Evolutionary conservation across 2,113 vertebrate genomes (phyloP).

Genomic region (Zapus hudsonius): DNA sequence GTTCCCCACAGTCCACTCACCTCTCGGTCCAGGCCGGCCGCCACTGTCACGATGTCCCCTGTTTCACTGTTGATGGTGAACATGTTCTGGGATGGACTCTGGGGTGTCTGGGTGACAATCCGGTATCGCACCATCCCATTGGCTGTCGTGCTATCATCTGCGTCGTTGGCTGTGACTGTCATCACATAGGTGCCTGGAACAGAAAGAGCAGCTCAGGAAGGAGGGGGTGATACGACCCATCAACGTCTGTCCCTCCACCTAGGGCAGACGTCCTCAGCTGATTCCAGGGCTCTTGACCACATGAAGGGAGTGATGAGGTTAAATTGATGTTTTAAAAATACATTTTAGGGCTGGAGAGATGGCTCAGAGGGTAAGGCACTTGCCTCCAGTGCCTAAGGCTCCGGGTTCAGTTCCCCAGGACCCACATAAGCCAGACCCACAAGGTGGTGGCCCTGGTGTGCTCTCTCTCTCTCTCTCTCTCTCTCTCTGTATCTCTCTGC

Average conservation of each 20-base stretch:
- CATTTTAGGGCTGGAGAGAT: too few relatives aligned
- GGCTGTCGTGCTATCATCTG: slow-evolving; percentile 94
- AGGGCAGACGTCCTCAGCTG: neutral
- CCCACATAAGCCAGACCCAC: too few relatives aligned
- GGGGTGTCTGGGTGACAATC: slow-evolving; percentile 94
- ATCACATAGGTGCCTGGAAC: slow-evolving; percentile 94
- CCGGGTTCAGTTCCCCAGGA: too few relatives aligned
- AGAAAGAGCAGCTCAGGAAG: neutral
- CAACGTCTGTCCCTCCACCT: rapidly evolving
- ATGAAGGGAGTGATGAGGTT: neutral
- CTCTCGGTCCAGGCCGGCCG: slow-evolving; percentile 96
- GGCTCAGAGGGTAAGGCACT: too few relatives aligned
- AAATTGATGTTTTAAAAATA: rapidly evolving
- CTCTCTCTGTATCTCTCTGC: too few relatives aligned
- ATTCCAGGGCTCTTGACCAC: neutral
- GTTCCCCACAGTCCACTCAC: slow-evolving; percentile 79
- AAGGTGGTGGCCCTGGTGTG: too few relatives aligned
- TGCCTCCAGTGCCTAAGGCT: too few relatives aligned
- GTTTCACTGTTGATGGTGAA: slow-evolving; percentile 98
- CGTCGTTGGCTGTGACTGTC: slow-evolving; percentile 95
- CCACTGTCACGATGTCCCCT: slow-evolving; percentile 95
- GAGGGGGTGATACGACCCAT: rapidly evolving
- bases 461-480: too few relatives aligned
- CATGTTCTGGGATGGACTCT: slow-evolving; percentile 97
- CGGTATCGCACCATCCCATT: slow-evolving; percentile 97